Evolutionary conservation across 2,888 invertebrate genomes (phyloP), one percentile per base, ranked within the genome.

Genomic region (Drosophila subsilvestris): DNA sequence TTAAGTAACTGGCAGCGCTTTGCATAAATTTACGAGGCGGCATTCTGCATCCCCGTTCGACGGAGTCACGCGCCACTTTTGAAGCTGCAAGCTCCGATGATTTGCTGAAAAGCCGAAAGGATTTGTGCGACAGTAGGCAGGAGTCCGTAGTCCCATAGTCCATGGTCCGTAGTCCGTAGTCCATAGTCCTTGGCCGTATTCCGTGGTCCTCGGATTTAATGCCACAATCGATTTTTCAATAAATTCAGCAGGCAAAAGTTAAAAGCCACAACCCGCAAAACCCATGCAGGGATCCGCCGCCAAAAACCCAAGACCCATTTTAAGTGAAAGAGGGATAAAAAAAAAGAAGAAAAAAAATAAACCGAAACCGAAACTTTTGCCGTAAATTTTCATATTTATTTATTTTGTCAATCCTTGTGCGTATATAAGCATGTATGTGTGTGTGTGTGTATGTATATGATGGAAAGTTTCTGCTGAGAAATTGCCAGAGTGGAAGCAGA

Each of bases 371-470:
- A 62, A 86, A 85, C 59, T 86, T 86, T 67, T 74, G 72, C 84
- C 88, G 88, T 86, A 86, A 86, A 86, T 88, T 88, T 86, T 88
- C 87, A 86, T 86, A 86, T 88, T 86, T 86, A 86, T 86, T 86
- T 86, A 86, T 86, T 88, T 86, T 88, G 88, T 86, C 88, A 84
- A 86, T 88, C 87, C 87, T 74, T 71, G 74, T 80, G 81, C 85
- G 76, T 76, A 76, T 80, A 68, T 66, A 76, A 69, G 70, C 74
- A 77, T 75, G 63, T 75, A 75, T 78, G 63, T 75, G 75, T 74
- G 63, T 69, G 1, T 25, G 80, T 74, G 66, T 79, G 80, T 76
- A 66, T 80, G 80, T 80, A 62, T 77, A 75, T 74, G 78, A 78
- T 56, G 63, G 55, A 80, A 83, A 82, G 71, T 87, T 83, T 73